Evolutionary conservation across 2,888 invertebrate species (phyloP).

Genomic region (Torymus auratus): DNA sequence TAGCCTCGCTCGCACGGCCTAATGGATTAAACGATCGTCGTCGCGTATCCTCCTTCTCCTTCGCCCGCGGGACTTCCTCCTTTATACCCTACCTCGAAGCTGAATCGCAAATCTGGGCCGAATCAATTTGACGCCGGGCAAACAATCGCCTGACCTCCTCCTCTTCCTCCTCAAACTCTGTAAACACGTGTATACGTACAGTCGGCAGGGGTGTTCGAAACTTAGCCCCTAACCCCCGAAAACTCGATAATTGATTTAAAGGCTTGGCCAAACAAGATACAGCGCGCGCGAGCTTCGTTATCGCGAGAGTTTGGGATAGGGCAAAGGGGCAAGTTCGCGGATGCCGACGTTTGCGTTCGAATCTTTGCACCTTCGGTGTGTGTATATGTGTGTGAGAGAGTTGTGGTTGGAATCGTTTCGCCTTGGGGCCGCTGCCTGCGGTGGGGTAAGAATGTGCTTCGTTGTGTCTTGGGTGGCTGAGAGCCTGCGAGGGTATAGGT

Average conservation of each 20-base stretch:
- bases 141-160: background rate
- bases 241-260: slow-evolving; percentile 50
- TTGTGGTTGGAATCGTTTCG: no score
- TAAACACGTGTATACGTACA: no score
- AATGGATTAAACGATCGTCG: no score
- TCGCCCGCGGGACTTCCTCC: background rate
- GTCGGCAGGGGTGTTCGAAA: background rate
- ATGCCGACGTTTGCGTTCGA: background rate
- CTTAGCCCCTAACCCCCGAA: slow-evolving; percentile 1
- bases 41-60: no score
- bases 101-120: background rate
- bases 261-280: slow-evolving; percentile 30
- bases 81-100: background rate
- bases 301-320: background rate
- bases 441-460: no score
- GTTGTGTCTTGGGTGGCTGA: no score
- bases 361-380: background rate
- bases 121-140: no score
- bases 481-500: no score
- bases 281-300: background rate
- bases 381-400: no score
- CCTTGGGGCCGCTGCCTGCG: no score
- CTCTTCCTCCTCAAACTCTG: no score
- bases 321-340: slow-evolving; percentile 6
- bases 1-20: no score